Conservation (phyloP, 2,113 vertebrate species). For the Laticauda laticaudata region DNA sequence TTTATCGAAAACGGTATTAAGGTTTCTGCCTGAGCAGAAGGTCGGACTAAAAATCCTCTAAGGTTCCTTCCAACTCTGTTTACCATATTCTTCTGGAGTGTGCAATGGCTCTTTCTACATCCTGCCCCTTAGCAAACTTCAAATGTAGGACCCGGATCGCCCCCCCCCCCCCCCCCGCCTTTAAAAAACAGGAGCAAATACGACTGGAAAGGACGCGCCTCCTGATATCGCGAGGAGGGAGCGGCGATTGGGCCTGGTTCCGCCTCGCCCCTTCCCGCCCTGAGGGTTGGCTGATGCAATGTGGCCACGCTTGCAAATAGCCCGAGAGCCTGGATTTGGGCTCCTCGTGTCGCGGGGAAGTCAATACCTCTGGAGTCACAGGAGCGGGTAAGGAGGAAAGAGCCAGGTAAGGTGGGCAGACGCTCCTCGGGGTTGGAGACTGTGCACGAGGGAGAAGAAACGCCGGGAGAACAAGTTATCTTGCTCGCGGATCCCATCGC, state of each 20-base stretch:
- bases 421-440: too few relatives aligned
- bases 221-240: background rate
- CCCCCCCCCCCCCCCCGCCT: background rate
- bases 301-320: conserved; percentile 18
- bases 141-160: background rate
- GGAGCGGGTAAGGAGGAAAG: background rate
- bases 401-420: background rate
- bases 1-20: too few relatives aligned
- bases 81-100: too few relatives aligned
- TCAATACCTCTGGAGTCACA: too few relatives aligned
- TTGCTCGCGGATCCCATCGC: too few relatives aligned
- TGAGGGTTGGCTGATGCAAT: conserved; percentile 14
- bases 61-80: too few relatives aligned
- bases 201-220: background rate
- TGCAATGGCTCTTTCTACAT: background rate
- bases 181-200: background rate
- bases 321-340: background rate
- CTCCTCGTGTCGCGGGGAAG: background rate
- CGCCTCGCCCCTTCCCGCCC: background rate
- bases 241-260: background rate
- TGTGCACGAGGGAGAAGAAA: background rate
- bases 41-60: too few relatives aligned
- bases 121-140: background rate
- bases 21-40: too few relatives aligned
- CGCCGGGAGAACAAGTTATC: too few relatives aligned